Base-by-base conservation (phyloP, 2,888 invertebrate species). In the Acanthococcus lagerstroemiae region DNA sequence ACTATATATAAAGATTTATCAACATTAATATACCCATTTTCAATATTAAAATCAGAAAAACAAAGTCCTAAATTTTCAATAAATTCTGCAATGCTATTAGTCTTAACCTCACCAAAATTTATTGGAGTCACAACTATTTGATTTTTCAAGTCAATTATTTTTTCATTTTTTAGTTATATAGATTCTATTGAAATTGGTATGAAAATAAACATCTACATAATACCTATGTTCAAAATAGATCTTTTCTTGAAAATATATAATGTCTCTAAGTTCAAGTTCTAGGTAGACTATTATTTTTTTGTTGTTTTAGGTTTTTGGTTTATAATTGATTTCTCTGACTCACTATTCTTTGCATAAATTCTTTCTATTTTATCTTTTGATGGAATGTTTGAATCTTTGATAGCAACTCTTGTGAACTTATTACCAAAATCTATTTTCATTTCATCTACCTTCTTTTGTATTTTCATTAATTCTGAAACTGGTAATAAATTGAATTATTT, bases 401-500 rank as follows among this genome's bases (percentile, higher is more conserved):
- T n/a, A n/a, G n/a, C n/a, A n/a, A n/a, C n/a, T n/a, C n/a, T n/a
- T n/a, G n/a, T n/a, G n/a, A n/a, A n/a, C n/a, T n/a, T n/a, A n/a
- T n/a, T n/a, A n/a, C n/a, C n/a, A n/a, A n/a, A n/a, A n/a, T n/a
- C n/a, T n/a, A n/a, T n/a, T n/a, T n/a, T n/a, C n/a, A n/a, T n/a
- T n/a, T n/a, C n/a, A n/a, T n/a, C n/a, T n/a, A n/a, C n/a, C n/a
- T n/a, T n/a, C n/a, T n/a, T n/a, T n/a, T n/a, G n/a, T n/a, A n/a
- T n/a, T n/a, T n/a, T n/a, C n/a, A n/a, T n/a, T n/a, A n/a, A n/a
- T n/a, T n/a, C 50, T 50, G 50, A 50, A 50, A 50, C 50, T 50
- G 50, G 50, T 50, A 50, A 12, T 50, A 50, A 50, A 50, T 50
- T 50, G 12, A 50, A 50, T 50, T 21, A 50, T 50, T 50, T 50